A percentile compares a stretch with the other conserved stretches of the same genome.
These are phyloP conservation scores for Solen grandis DNA, from an alignment of 1,140 invertebrate genomes.

Conservation along the genomic window DNA sequence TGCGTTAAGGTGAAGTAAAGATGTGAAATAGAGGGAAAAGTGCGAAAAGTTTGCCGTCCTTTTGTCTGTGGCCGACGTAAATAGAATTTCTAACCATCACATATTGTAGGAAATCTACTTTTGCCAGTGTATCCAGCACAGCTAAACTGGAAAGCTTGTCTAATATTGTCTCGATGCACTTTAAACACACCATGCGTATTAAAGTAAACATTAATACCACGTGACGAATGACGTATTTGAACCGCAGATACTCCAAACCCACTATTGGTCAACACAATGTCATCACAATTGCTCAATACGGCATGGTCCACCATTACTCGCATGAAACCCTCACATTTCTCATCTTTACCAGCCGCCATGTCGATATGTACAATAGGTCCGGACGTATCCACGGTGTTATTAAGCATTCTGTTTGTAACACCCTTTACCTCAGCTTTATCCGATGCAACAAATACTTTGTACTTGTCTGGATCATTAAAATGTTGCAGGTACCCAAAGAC, in stretches of 20 bases:
- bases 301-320: conserved; percentile 25
- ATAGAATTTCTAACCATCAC: too few relatives aligned
- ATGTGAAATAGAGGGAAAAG: too few relatives aligned
- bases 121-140: too few relatives aligned
- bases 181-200: too few relatives aligned
- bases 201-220: conserved; percentile 15
- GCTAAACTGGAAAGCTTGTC: too few relatives aligned
- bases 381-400: conserved; percentile 23
- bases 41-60: too few relatives aligned
- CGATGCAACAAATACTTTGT: conserved; percentile 26
- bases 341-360: neutral
- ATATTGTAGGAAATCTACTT: too few relatives aligned
- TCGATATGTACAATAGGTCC: conserved; percentile 26
- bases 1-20: too few relatives aligned
- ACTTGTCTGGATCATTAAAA: neutral
- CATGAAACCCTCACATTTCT: conserved; percentile 41
- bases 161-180: too few relatives aligned
- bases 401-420: conserved; percentile 5
- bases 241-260: conserved; percentile 42
- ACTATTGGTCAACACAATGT: conserved; percentile 23
- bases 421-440: conserved; percentile 29
- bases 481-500: conserved; percentile 2
- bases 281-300: conserved; percentile 21
- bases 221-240: conserved; percentile 25
- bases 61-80: too few relatives aligned